phyloP scores from a whole-genome alignment of 2,113 vertebrate species.

The Bungarus multicinctus region DNA sequence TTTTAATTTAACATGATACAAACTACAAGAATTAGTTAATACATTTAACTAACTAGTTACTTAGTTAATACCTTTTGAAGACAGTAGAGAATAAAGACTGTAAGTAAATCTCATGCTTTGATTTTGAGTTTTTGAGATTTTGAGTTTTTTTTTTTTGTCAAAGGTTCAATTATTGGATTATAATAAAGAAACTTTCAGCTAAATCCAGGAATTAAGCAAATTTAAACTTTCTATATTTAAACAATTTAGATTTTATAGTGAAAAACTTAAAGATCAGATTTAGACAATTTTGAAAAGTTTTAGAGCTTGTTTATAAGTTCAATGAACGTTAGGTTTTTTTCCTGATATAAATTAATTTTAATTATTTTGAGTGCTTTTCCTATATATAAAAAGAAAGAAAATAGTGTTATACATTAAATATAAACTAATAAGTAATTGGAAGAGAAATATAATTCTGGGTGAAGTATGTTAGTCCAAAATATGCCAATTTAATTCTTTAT shows the following conservation, averaged over 20 bases:
- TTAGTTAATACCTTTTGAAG: background rate
- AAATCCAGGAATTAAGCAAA: background rate
- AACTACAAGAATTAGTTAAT: background rate
- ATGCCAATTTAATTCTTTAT: background rate
- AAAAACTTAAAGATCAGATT: background rate
- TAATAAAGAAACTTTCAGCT: background rate
- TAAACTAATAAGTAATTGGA: background rate
- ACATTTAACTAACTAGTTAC: background rate
- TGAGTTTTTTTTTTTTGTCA: background rate
- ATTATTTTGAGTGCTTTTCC: background rate
- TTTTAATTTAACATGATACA: constrained; percentile 42
- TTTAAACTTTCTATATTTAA: background rate
- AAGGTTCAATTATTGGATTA: background rate
- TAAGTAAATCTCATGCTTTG: background rate
- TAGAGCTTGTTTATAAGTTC: background rate
- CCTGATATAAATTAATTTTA: background rate
- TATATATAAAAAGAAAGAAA: background rate
- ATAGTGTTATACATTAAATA: background rate
- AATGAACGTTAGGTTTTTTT: background rate
- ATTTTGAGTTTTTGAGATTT: background rate
- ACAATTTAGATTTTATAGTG: background rate
- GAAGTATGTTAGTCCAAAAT: background rate
- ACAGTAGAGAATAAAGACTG: background rate
- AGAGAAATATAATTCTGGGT: background rate
- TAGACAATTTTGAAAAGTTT: background rate